These are phyloP conservation scores for Phenganax subtilis DNA, from an alignment of 92 coral and sea anemone species.

Conservation along the genomic window DNA sequence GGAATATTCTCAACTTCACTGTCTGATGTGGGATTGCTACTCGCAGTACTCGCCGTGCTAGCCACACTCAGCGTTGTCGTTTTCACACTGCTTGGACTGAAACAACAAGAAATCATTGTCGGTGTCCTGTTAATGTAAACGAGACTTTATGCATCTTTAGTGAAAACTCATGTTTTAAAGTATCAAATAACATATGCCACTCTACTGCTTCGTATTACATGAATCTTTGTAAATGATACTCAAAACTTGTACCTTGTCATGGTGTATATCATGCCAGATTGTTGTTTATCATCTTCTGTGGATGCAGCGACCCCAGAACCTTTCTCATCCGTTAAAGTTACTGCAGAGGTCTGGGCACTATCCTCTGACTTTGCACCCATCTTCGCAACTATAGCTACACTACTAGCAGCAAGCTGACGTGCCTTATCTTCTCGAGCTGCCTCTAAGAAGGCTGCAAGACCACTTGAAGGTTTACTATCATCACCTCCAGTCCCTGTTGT, in stretches of 20 bases:
- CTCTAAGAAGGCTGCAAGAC: constrained; percentile 5
- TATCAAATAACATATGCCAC: neutral
- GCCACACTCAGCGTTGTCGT: constrained; percentile 22
- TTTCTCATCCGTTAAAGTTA: constrained; percentile 22
- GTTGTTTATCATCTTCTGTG: neutral
- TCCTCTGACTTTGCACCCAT: constrained; percentile 33
- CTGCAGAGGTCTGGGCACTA: constrained; percentile 30
- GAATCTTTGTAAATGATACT: neutral
- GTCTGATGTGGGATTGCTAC: constrained; percentile 82
- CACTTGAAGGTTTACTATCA: neutral
- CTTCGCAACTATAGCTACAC: neutral
- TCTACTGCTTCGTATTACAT: neutral
- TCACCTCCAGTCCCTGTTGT: neutral
- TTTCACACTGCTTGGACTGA: constrained; percentile 25
- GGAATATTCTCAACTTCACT: constrained; percentile 89
- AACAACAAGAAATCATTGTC: neutral
- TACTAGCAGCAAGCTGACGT: neutral
- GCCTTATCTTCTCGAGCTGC: neutral
- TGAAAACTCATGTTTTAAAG: too few species aligned
- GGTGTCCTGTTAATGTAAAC: neutral
- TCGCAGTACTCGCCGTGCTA: constrained; percentile 63
- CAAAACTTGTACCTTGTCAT: constrained; percentile 12
- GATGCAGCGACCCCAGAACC: constrained; percentile 3
- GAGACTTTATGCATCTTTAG: too few species aligned
- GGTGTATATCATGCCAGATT: constrained; percentile 20